These are phyloP conservation scores for Aphaenogaster rudis DNA, from an alignment of 1,140 invertebrate species.

Conservation along the genomic window DNA sequence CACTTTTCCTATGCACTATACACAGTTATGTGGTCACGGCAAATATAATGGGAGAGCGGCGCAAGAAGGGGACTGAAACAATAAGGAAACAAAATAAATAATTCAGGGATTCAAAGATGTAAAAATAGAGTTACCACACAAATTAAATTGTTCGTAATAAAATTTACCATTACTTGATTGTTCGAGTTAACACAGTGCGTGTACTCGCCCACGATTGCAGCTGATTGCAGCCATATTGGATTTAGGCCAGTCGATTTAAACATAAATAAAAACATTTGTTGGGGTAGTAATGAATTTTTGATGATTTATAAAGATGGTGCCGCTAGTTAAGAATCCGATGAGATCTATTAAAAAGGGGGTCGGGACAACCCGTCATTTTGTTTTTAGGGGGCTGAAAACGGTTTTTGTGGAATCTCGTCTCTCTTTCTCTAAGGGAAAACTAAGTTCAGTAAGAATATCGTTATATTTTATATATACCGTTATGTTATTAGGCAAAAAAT, in stretches of 20 bases:
- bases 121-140: neutral
- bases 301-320: too few species aligned
- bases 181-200: neutral
- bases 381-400: too few species aligned
- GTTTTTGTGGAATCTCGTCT: too few species aligned
- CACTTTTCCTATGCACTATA: neutral
- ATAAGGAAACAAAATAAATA: neutral
- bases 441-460: neutral
- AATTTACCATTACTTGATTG: slow-evolving; percentile 17
- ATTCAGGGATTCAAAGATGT: neutral
- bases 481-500: neutral
- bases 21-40: neutral
- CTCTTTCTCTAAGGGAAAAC: neutral
- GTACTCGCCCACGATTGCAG: neutral
- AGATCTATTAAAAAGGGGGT: too few species aligned
- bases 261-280: too few species aligned
- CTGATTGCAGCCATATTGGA: neutral
- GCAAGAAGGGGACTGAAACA: neutral
- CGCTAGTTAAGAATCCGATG: too few species aligned
- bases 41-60: neutral
- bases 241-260: too few species aligned
- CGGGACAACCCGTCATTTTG: too few species aligned
- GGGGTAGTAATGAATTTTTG: too few species aligned
- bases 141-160: slow-evolving; percentile 2
- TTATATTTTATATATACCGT: neutral